Evolutionary conservation across 2,113 vertebrate genomes (phyloP).

Genomic region (Onychostruthus taczanowskii): DNA sequence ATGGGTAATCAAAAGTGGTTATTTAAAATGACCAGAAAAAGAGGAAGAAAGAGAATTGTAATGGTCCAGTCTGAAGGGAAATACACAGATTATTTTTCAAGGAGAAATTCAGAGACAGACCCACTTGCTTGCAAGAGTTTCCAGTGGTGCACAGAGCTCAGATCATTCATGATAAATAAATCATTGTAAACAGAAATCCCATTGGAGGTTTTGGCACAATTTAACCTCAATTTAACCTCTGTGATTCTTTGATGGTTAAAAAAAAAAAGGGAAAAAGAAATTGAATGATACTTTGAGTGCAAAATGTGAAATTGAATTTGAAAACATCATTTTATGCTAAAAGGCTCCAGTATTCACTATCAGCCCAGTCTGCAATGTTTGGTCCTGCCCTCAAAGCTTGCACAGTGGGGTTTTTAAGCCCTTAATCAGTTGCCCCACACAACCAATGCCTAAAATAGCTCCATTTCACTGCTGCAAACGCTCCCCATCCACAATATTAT

Average conservation of each 20-base stretch:
- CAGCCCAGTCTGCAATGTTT: neutral
- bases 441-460: neutral
- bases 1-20: neutral
- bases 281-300: fast-evolving
- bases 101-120: neutral
- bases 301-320: neutral
- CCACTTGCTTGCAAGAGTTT: neutral
- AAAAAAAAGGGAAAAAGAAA: fast-evolving
- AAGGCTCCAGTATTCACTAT: neutral
- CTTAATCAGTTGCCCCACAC: neutral
- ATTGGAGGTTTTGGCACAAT: neutral
- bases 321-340: neutral
- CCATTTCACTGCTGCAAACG: neutral
- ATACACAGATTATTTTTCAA: neutral
- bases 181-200: fast-evolving
- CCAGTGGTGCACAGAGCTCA: neutral
- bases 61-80: neutral
- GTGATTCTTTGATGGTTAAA: neutral
- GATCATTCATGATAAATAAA: neutral
- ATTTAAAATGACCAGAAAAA: neutral
- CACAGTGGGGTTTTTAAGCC: neutral
- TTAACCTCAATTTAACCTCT: neutral
- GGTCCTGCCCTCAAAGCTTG: neutral
- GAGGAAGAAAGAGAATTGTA: neutral
- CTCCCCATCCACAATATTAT: fast-evolving